Conservation (phyloP, 2,797 vertebrate species). For the Manis javanica region DNA sequence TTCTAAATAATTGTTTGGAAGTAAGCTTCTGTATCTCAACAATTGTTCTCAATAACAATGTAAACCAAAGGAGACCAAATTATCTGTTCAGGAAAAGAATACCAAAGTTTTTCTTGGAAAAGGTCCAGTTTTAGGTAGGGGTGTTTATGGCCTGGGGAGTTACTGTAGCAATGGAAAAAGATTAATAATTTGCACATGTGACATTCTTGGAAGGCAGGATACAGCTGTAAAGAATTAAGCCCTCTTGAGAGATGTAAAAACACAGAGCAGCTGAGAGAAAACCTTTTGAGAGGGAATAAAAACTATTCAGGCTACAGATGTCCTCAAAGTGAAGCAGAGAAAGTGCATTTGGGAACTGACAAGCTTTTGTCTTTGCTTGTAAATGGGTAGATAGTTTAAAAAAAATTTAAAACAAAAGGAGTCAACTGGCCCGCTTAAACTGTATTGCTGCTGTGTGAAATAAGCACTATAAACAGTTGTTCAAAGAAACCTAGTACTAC, state of each 20-base stretch:
- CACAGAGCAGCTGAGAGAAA: conserved; percentile 87
- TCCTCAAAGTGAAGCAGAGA: conserved; percentile 83
- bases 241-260: conserved; percentile 90
- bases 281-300: conserved; percentile 83
- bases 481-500: conserved; percentile 47
- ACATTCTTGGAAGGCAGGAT: conserved; percentile 88
- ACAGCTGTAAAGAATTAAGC: conserved; percentile 92
- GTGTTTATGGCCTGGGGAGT: conserved; percentile 89
- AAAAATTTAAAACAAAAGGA: conserved; percentile 56
- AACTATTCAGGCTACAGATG: conserved; percentile 85
- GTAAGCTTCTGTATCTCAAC: conserved; percentile 76
- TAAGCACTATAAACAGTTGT: conserved; percentile 54
- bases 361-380: conserved; percentile 68
- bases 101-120: conserved; percentile 88
- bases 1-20: conserved; percentile 84
- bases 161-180: conserved; percentile 89
- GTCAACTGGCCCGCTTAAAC: conserved; percentile 59
- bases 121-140: conserved; percentile 86
- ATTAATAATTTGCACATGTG: conserved; percentile 92
- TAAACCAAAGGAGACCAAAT: conserved; percentile 85
- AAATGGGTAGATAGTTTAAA: conserved; percentile 49
- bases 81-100: conserved; percentile 85
- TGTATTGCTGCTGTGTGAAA: conserved; percentile 58
- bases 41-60: conserved; percentile 85
- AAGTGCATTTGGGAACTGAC: conserved; percentile 75